A percentile compares a stretch with the other conserved stretches of the same genome.
These are phyloP conservation scores for Apoda limacodes DNA, from an alignment of 2,888 invertebrate species.

Conservation along the genomic window DNA sequence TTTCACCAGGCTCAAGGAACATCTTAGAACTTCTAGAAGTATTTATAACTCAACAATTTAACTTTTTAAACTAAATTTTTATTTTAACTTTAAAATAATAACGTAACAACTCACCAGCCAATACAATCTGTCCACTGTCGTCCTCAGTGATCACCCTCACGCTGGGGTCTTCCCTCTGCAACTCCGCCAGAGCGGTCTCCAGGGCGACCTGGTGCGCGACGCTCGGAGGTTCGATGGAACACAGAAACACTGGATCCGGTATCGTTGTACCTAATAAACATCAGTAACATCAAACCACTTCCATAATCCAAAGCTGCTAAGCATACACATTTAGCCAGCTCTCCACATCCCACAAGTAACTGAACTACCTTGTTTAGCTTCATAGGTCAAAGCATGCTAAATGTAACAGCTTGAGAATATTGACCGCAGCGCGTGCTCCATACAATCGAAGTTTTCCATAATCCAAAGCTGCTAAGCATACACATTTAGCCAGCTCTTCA, in stretches of 20 bases:
- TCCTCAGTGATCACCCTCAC: constrained; percentile 78
- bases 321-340: too few relatives aligned
- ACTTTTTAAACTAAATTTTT: not conserved
- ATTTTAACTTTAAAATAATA: not conserved
- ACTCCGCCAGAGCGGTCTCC: constrained; percentile 82
- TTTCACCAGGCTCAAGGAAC: not conserved
- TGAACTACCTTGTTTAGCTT: too few relatives aligned
- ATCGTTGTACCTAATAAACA: constrained; percentile 69
- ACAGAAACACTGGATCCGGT: constrained; percentile 97
- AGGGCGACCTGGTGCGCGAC: constrained; percentile 78
- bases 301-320: too few relatives aligned
- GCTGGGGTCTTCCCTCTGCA: constrained; percentile 94
- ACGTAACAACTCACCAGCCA: constrained; percentile 71
- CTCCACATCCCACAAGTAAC: too few relatives aligned
- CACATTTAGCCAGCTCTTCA: too few relatives aligned
- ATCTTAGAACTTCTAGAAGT: not conserved
- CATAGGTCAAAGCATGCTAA: too few relatives aligned
- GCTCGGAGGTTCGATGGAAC: constrained; percentile 94
- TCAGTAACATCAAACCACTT: not conserved
- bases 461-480: too few relatives aligned
- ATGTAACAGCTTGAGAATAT: too few relatives aligned
- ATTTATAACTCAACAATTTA: not conserved
- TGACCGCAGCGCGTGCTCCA: too few relatives aligned
- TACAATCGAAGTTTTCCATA: too few relatives aligned
- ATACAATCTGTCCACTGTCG: constrained; percentile 88